Percentiles rank a stretch among this genome's conserved stretches.
These are phyloP conservation scores for Acanthosepion pharaonis DNA, from an alignment of 2,888 invertebrate genomes.

Conservation along the genomic window DNA sequence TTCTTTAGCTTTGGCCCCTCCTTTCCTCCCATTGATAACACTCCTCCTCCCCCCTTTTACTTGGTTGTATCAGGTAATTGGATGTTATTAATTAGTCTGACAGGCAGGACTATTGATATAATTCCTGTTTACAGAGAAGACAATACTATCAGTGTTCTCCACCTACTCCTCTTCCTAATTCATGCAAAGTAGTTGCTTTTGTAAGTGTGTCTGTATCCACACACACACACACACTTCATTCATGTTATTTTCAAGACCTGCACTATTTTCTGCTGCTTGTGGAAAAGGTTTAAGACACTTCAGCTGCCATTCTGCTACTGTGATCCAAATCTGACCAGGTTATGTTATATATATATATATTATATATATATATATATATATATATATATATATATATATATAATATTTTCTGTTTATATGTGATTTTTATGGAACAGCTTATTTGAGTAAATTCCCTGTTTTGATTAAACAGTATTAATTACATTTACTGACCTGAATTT, in stretches of 20 bases:
- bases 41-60: slow-evolving; percentile 13
- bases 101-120: slow-evolving; percentile 10
- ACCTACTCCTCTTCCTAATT: slow-evolving; percentile 4
- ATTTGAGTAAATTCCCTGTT: too few relatives aligned
- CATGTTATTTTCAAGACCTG: background rate
- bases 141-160: background rate
- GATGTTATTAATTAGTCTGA: slow-evolving; percentile 33
- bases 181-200: slow-evolving; percentile 35
- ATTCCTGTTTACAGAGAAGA: slow-evolving; percentile 23
- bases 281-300: background rate
- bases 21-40: slow-evolving; percentile 34
- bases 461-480: too few relatives aligned
- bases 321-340: too few relatives aligned
- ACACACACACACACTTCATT: background rate
- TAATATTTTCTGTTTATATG: too few relatives aligned
- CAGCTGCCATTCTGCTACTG: too few relatives aligned
- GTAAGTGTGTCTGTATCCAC: background rate
- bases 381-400: too few relatives aligned
- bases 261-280: background rate
- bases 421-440: too few relatives aligned
- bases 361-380: too few relatives aligned
- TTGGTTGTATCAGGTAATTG: slow-evolving; percentile 33
- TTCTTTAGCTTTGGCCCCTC: slow-evolving; percentile 46
- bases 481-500: too few relatives aligned
- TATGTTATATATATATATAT: too few relatives aligned